Percentiles rank a stretch among this genome's conserved stretches.
These are phyloP conservation scores for Drosophila ohnishii DNA, from an alignment of 1,140 invertebrate genomes.

Conservation along the genomic window DNA sequence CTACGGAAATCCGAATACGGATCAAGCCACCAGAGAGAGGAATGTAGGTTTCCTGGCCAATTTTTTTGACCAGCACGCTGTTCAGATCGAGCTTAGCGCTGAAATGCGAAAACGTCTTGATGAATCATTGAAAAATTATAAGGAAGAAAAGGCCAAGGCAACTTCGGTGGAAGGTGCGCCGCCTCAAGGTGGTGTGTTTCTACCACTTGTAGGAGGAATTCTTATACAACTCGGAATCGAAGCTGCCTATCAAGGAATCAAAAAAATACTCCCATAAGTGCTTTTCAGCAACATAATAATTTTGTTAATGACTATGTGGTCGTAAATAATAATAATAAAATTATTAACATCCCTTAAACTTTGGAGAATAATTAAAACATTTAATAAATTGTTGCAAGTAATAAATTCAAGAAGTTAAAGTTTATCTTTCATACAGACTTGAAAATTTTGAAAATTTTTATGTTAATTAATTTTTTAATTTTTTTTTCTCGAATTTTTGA, in stretches of 20 bases:
- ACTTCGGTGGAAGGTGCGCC: background rate
- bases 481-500: too few species aligned
- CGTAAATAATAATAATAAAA: background rate
- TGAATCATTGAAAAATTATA: background rate
- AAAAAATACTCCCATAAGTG: background rate
- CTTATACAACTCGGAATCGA: background rate
- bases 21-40: background rate
- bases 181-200: background rate
- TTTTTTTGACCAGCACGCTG: background rate
- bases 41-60: background rate
- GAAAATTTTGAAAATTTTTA: too few species aligned
- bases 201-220: rapidly evolving
- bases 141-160: background rate
- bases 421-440: too few species aligned
- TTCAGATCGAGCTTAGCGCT: background rate
- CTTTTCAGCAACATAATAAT: background rate
- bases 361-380: background rate
- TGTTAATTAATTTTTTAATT: too few species aligned
- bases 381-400: background rate
- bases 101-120: background rate
- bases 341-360: background rate
- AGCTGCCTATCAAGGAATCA: background rate
- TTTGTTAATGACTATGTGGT: background rate
- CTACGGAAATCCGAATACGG: background rate
- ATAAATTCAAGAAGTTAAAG: too few species aligned